These are phyloP conservation scores for Chirona hameri DNA, from an alignment of 2,888 invertebrate genomes.

Conservation along the genomic window DNA sequence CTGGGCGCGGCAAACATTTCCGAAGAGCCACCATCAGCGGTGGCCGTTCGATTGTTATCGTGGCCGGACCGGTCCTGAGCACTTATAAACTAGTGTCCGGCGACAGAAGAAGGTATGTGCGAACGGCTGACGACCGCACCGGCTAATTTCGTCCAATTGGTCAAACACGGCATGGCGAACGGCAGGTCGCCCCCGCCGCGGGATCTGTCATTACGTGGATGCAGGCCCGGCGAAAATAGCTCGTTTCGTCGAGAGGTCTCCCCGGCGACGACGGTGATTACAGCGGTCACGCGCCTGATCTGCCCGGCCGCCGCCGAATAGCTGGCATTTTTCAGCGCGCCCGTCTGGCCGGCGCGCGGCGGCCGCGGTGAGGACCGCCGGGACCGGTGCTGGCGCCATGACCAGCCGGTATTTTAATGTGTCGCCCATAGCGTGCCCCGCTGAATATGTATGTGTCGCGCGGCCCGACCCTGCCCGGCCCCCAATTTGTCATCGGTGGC, in stretches of 20 bases:
- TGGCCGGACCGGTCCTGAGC: too few species aligned
- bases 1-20: neutral
- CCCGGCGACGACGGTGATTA: neutral
- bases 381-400: neutral
- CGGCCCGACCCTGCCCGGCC: neutral
- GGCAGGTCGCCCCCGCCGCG: neutral
- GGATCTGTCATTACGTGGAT: neutral
- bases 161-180: neutral
- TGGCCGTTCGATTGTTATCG: neutral
- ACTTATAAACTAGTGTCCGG: neutral
- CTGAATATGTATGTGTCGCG: neutral
- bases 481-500: neutral
- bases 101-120: neutral
- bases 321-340: neutral
- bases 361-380: too few species aligned
- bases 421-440: neutral
- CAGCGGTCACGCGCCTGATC: neutral
- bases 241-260: neutral
- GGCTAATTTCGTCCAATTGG: neutral
- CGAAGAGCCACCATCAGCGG: neutral
- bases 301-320: neutral
- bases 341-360: neutral
- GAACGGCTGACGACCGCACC: neutral
- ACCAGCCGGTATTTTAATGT: slow-evolving; percentile 24
- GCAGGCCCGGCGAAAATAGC: neutral